These are phyloP conservation scores for Charadrius vociferus DNA, from an alignment of 2,113 vertebrate genomes.

Conservation along the genomic window DNA sequence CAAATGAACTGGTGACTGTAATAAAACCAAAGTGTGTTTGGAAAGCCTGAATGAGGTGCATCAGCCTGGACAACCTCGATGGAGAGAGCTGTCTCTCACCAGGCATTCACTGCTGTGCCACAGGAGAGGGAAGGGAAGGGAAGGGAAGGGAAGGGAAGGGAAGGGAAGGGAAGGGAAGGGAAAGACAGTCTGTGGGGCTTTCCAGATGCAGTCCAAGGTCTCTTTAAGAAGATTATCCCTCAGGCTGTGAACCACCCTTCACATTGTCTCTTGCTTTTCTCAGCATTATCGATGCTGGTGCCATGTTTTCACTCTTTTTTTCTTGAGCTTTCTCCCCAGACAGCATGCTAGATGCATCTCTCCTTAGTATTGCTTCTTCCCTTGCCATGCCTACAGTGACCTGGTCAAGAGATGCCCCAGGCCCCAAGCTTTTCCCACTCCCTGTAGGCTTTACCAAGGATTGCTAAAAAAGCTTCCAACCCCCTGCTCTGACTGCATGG, in stretches of 20 bases:
- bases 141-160: no score
- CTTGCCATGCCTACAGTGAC: no score
- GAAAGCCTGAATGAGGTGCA: no score
- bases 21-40: no score
- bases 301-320: neutral
- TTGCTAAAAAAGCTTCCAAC: neutral
- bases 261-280: neutral
- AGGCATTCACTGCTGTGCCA: no score
- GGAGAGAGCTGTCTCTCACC: no score
- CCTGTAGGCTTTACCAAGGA: neutral
- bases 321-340: neutral
- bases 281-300: neutral
- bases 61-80: no score
- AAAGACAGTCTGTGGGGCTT: neutral
- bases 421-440: neutral
- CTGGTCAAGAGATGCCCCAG: neutral
- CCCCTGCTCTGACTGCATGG: neutral
- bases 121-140: no score
- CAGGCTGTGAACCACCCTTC: neutral
- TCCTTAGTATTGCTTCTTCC: neutral
- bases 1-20: no score
- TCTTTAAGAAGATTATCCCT: neutral
- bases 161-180: neutral
- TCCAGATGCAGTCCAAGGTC: neutral
- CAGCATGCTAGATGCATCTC: neutral